Evolutionary conservation across 2,888 invertebrate species (phyloP).

Genomic region (Spilarctia lutea): DNA sequence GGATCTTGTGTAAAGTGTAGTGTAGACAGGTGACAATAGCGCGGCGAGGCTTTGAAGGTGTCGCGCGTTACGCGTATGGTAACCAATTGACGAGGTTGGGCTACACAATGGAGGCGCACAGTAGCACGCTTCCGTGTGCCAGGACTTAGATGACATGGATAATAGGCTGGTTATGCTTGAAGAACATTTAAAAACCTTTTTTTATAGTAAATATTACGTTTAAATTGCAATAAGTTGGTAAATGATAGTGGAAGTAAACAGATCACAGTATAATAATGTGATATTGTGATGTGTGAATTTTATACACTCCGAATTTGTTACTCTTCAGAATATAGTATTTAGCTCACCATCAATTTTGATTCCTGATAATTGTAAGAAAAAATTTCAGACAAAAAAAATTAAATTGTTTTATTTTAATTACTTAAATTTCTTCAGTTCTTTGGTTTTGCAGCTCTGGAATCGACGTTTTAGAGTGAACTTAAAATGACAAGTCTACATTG

Average conservation of each 20-base stretch:
- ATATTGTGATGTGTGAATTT: too few relatives aligned
- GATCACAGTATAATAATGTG: too few relatives aligned
- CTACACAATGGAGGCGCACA: slow-evolving; percentile 77
- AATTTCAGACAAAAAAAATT: too few relatives aligned
- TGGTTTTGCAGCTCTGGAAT: too few relatives aligned
- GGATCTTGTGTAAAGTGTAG: slow-evolving; percentile 49
- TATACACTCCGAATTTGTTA: not conserved
- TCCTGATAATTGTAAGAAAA: too few relatives aligned
- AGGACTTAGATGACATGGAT: slow-evolving; percentile 57
- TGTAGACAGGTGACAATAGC: slow-evolving; percentile 72
- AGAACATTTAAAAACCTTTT: not conserved
- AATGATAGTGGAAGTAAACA: too few relatives aligned
- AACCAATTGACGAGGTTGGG: slow-evolving; percentile 66
- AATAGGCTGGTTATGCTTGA: slow-evolving; percentile 15
- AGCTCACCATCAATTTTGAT: not conserved
- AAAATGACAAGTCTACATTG: too few relatives aligned
- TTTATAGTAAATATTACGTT: not conserved
- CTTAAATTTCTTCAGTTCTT: too few relatives aligned
- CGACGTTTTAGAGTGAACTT: too few relatives aligned
- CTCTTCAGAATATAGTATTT: not conserved
- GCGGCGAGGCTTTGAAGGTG: slow-evolving; percentile 69
- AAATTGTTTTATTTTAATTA: too few relatives aligned
- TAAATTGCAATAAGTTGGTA: too few relatives aligned
- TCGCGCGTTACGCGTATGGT: slow-evolving; percentile 76
- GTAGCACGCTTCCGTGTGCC: slow-evolving; percentile 82